Conservation (phyloP, 2,888 invertebrate species). For the Gortyna flavago region DNA sequence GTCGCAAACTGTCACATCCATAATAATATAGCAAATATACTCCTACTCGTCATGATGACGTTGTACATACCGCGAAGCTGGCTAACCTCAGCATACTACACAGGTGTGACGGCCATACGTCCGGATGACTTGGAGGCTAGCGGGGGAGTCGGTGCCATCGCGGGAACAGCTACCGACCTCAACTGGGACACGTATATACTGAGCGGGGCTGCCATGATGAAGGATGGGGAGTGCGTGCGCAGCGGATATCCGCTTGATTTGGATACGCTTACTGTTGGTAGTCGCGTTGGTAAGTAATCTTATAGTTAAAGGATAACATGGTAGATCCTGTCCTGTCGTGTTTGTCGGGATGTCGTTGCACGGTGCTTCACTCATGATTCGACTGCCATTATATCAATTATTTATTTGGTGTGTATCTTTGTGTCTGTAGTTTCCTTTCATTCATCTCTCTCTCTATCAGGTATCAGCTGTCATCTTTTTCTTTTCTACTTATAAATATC, state of each 20-base stretch:
- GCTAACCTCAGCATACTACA: background rate
- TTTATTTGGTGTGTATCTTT: background rate
- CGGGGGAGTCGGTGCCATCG: slow-evolving; percentile 79
- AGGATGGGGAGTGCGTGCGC: slow-evolving; percentile 95
- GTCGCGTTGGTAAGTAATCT: slow-evolving; percentile 91
- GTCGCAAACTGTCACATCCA: background rate
- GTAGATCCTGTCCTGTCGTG: background rate
- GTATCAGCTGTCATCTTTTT: background rate
- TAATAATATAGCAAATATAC: background rate
- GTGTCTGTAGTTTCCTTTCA: background rate
- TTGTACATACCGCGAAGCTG: background rate
- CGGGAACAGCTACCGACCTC: slow-evolving; percentile 97
- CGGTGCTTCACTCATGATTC: background rate
- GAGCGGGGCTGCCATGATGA: slow-evolving; percentile 97
- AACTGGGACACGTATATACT: slow-evolving; percentile 97
- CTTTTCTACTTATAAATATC: background rate
- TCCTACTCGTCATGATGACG: background rate
- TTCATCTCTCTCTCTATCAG: background rate
- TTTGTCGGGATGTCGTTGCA: background rate
- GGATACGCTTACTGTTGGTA: slow-evolving; percentile 94
- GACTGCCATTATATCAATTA: too few relatives aligned
- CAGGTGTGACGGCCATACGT: slow-evolving; percentile 96
- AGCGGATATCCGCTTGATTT: slow-evolving; percentile 96
- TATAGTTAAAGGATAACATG: background rate
- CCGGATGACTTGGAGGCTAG: slow-evolving; percentile 95